Conservation (phyloP, 2,888 invertebrate species). For the Rugalucina vietnamica region DNA sequence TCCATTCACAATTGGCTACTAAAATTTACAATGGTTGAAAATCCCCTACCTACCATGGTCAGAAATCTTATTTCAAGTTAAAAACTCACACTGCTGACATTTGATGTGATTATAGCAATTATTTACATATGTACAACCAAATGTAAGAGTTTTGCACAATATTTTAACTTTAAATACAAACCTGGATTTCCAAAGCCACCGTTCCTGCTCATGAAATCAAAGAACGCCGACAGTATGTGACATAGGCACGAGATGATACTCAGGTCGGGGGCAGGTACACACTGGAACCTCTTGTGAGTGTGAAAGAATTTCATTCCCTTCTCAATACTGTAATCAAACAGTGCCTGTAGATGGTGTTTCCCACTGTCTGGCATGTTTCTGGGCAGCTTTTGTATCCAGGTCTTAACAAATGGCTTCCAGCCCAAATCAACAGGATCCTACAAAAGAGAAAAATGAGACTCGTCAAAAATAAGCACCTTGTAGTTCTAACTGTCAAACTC, state of each 20-base stretch:
- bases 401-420: conserved; percentile 82
- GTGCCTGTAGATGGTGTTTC: conserved; percentile 75
- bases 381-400: conserved; percentile 80
- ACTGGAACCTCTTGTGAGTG: conserved; percentile 73
- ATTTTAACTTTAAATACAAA: too few species aligned
- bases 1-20: too few species aligned
- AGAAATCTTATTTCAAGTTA: too few species aligned
- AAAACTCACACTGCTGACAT: too few species aligned
- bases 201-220: conserved; percentile 81
- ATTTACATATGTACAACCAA: too few species aligned
- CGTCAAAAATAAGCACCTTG: too few species aligned
- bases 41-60: too few species aligned
- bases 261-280: conserved; percentile 79
- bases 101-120: too few species aligned
- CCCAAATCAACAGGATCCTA: conserved; percentile 83
- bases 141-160: too few species aligned
- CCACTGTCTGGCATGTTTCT: conserved; percentile 81
- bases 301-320: conserved; percentile 79
- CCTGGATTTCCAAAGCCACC: conserved; percentile 83
- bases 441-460: neutral
- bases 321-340: conserved; percentile 81
- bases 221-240: conserved; percentile 80
- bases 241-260: conserved; percentile 79
- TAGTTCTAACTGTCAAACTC: too few species aligned
- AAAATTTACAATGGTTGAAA: too few species aligned